phyloP scores from a whole-genome alignment of 2,113 vertebrate genomes.

The Hyaena hyaena region DNA sequence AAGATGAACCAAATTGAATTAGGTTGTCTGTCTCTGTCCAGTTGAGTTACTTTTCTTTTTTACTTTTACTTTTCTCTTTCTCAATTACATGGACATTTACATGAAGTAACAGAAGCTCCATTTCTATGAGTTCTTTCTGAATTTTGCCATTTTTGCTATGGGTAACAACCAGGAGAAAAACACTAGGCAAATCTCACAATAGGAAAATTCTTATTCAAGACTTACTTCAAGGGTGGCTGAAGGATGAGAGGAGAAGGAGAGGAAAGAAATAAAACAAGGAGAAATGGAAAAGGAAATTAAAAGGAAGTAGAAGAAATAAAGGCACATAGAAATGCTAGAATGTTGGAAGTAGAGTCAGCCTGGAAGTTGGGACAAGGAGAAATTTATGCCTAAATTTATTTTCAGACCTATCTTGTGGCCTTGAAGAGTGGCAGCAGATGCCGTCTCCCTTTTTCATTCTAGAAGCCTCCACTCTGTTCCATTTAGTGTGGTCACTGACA shows the following conservation, averaged over 20 bases:
- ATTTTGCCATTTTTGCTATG: not conserved
- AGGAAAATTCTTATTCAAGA: not conserved
- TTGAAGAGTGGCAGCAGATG: not conserved
- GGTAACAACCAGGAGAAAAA: not conserved
- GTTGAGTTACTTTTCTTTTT: not conserved
- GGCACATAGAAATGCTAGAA: not conserved
- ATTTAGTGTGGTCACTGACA: constrained; percentile 13
- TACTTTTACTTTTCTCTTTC: not conserved
- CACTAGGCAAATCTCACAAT: not conserved
- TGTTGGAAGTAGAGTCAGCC: not conserved
- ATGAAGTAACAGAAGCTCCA: not conserved
- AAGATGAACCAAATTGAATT: not conserved
- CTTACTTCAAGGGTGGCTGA: not conserved
- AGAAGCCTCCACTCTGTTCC: not conserved
- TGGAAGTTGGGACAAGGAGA: not conserved
- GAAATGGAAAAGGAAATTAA: not conserved
- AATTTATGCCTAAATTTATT: not conserved
- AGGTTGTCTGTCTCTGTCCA: not conserved
- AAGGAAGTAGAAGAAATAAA: not conserved
- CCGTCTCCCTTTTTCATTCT: not conserved
- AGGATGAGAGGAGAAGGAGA: fast-evolving
- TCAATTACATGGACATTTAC: not conserved
- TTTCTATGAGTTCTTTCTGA: not conserved
- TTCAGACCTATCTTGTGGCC: not conserved
- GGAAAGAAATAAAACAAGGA: not conserved